A percentile compares a stretch with the other conserved stretches of the same genome.
Conservation (phyloP, 2,797 vertebrate species). For the Crypturellus tataupa region DNA sequence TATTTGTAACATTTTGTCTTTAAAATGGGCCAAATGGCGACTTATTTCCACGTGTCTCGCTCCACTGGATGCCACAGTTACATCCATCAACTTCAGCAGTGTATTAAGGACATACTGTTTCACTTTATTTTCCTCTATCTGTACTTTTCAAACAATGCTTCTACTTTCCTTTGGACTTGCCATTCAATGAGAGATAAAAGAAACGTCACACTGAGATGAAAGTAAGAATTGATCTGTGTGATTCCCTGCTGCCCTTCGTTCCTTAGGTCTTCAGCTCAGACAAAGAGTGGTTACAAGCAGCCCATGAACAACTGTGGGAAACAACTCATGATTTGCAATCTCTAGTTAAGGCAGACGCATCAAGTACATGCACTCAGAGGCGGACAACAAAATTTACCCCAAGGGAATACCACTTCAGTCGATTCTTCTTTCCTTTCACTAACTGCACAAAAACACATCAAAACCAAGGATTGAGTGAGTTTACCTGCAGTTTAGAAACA, state of each 20-base stretch:
- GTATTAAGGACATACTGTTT: not conserved
- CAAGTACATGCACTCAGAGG: not conserved
- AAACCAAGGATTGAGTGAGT: slow-evolving; percentile 37
- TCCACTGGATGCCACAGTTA: not conserved
- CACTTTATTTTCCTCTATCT: not conserved
- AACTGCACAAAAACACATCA: slow-evolving; percentile 53
- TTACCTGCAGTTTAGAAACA: slow-evolving; percentile 25
- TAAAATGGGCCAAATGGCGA: not conserved
- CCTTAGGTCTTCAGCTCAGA: slow-evolving; percentile 5
- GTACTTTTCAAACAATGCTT: not conserved
- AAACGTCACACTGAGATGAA: slow-evolving; percentile 22
- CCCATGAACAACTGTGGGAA: not conserved
- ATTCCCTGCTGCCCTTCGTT: slow-evolving; percentile 21
- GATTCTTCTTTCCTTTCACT: slow-evolving; percentile 9
- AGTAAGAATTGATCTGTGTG: not conserved
- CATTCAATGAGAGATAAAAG: not conserved
- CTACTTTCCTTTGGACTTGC: slow-evolving; percentile 17
- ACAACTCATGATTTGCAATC: not conserved
- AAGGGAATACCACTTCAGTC: not conserved
- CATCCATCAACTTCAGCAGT: not conserved
- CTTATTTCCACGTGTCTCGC: not conserved
- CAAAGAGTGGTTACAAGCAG: not conserved
- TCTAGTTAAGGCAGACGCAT: slow-evolving; percentile 32
- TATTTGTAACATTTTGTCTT: not conserved
- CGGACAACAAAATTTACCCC: not conserved